Conservation (phyloP, 2,888 invertebrate genomes). For the Hirtodrosophila duncani region DNA sequence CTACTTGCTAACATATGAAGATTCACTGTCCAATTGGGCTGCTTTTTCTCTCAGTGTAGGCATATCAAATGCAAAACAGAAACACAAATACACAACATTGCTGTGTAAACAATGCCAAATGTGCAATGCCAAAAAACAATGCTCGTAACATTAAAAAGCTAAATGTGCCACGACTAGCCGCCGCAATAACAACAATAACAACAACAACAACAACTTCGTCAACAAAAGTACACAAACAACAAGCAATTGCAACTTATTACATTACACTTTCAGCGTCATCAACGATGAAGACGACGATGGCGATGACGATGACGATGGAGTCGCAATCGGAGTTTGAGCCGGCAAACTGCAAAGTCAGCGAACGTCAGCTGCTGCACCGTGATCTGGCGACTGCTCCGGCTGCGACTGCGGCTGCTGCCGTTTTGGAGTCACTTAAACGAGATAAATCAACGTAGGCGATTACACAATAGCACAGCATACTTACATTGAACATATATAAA, state of each 20-base stretch:
- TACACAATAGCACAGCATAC: conserved; percentile 58
- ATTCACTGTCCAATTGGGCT: no score
- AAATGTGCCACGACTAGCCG: conserved; percentile 38
- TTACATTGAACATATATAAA: conserved; percentile 16
- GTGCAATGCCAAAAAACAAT: conserved; percentile 53
- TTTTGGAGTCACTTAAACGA: conserved; percentile 67
- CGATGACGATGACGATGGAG: conserved; percentile 15
- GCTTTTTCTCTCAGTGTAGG: no score
- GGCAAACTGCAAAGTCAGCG: no score
- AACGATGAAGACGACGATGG: conserved; percentile 7
- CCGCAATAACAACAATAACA: conserved; percentile 19
- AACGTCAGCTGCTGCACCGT: no score
- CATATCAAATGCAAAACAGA: no score
- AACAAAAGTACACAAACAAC: conserved; percentile 7
- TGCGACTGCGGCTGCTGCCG: conserved; percentile 21
- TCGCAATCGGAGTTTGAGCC: conserved; percentile 10
- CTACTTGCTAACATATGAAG: no score
- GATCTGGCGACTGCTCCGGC: no score
- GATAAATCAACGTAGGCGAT: conserved; percentile 71
- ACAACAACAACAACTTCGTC: neutral
- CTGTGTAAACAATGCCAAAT: conserved; percentile 51
- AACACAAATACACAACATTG: conserved; percentile 12
- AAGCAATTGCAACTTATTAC: conserved; percentile 53
- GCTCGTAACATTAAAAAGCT: conserved; percentile 43
- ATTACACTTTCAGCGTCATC: conserved; percentile 55